Base-by-base conservation (phyloP, 1,140 invertebrate species). In the Drosophila repletoides region DNA sequence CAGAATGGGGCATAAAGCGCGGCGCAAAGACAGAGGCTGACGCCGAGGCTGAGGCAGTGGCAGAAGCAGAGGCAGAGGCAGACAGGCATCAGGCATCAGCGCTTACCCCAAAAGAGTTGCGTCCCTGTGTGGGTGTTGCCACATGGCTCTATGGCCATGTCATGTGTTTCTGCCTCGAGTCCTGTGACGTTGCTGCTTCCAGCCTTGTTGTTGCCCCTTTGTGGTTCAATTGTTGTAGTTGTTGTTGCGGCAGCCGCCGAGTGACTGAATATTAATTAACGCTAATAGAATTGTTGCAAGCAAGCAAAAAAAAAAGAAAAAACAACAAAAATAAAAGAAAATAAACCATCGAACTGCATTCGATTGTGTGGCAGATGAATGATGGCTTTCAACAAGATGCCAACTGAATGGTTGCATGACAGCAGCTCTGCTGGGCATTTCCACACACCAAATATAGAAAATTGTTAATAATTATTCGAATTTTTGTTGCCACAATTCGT, bases 181-280 rank as follows among this genome's bases (percentile, higher is more conserved):
- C 40, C 68, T 76, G 70, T 12, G 48, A 9, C 12, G 48, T 19
- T 52, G 48, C 51, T 28, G 73, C 66, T 66, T 59, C 75, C 76
- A 69, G 38, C 43, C 45, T 51, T 53, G 55, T 60, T 52, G 45
- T 41, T 45, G 38, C 31, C n/a, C n/a, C n/a, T 79, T 74, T 84
- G 74, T 53, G 79, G 74, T 64, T 71, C 58, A 48, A 40, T 29
- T 40, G 58, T 19, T 51, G 41, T 56, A 46, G 26, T 10, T 65
- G 51, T 10, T 22, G 46, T 14, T 40, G 24, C n/a, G 33, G 40
- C 19, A n/a, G 52, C 55, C 51, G 29, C 26, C 52, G 48, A 51
- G 33, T 72, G 59, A 52, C 61, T 86, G 79, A 84, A 84, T 84
- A 84, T 79, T 84, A 84, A 84, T 84, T 84, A 84, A 79, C 70